Percentiles rank a stretch among this genome's conserved stretches.
These are phyloP conservation scores for Drosophila kambysellisi DNA, from an alignment of 2,888 invertebrate species.

Conservation along the genomic window DNA sequence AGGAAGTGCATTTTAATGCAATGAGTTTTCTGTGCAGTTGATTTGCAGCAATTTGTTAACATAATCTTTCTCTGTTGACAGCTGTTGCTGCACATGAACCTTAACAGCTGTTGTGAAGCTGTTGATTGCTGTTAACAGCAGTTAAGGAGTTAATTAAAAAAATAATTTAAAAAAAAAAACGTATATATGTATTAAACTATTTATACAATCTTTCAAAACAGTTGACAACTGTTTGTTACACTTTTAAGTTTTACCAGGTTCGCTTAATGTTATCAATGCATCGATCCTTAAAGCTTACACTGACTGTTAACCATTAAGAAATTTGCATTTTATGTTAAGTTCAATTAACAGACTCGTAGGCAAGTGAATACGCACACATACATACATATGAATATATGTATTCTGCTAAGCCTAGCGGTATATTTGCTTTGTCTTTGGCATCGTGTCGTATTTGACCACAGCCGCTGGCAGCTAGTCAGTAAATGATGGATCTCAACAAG, in stretches of 20 bases:
- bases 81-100: not conserved
- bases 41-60: not conserved
- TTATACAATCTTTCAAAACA: not conserved
- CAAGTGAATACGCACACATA: not conserved
- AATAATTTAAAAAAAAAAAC: not conserved
- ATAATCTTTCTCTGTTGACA: not conserved
- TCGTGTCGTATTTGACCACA: not conserved
- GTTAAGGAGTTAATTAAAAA: not conserved
- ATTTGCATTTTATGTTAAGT: slow-evolving; percentile 2
- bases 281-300: not conserved
- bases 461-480: slow-evolving; percentile 19
- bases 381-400: not conserved
- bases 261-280: not conserved
- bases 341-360: not conserved
- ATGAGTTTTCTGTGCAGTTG: not conserved
- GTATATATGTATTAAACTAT: not conserved
- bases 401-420: not conserved
- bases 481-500: slow-evolving; percentile 53
- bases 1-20: not conserved
- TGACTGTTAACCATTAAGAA: not conserved
- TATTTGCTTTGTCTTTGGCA: slow-evolving; percentile 13
- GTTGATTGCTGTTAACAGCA: not conserved
- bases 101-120: not conserved
- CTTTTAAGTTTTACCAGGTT: not conserved
- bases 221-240: not conserved